A percentile compares a stretch with the other conserved stretches of the same genome.
These are phyloP conservation scores for Chrysodeixis includens DNA, from an alignment of 2,888 invertebrate species.

Conservation along the genomic window DNA sequence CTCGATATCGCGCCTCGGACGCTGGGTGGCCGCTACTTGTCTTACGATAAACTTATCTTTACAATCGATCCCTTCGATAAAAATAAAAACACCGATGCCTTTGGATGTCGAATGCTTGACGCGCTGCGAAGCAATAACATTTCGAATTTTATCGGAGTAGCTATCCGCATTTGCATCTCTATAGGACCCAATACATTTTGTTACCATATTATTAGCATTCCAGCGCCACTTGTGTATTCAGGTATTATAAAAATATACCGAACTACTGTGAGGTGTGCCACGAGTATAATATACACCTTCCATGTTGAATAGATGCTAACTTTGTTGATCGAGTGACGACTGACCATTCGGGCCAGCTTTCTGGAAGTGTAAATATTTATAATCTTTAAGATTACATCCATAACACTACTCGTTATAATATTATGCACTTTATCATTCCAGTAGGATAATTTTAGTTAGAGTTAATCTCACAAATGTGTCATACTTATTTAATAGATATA, in stretches of 20 bases:
- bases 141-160: constrained; percentile 83
- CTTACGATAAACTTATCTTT: constrained; percentile 88
- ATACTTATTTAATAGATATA: too few species aligned
- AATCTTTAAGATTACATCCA: background rate
- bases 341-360: background rate
- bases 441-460: background rate
- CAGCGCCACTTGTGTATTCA: constrained; percentile 70
- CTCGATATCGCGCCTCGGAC: constrained; percentile 62
- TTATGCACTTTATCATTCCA: constrained; percentile 1
- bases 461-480: background rate
- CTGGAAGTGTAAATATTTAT: background rate
- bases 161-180: constrained; percentile 85
- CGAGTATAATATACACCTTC: constrained; percentile 36
- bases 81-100: constrained; percentile 81
- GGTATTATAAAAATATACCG: constrained; percentile 57
- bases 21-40: constrained; percentile 88
- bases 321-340: constrained; percentile 14
- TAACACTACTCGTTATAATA: background rate
- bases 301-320: constrained; percentile 22
- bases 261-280: constrained; percentile 42
- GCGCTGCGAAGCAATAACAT: constrained; percentile 84
- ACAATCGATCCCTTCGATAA: constrained; percentile 88
- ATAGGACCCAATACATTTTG: constrained; percentile 82
- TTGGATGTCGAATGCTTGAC: constrained; percentile 82
- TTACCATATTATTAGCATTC: constrained; percentile 83